Percentiles rank a stretch among this genome's conserved stretches.
Conservation (phyloP, 2,797 vertebrate species). For the Gallinago nigripennis region DNA sequence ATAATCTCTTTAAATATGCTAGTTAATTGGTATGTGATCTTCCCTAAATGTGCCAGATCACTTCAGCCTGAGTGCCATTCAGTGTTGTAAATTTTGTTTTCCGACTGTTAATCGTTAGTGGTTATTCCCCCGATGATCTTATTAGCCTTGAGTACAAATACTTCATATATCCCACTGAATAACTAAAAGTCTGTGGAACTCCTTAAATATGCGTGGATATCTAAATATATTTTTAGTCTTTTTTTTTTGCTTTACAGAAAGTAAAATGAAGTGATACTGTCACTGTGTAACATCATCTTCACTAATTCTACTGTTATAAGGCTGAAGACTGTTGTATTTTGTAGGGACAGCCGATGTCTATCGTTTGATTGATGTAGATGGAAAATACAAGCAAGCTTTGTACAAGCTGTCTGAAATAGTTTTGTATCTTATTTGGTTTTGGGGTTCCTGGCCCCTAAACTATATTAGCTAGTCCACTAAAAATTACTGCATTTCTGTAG, state of each 20-base stretch:
- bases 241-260: not conserved
- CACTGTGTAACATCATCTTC: not conserved
- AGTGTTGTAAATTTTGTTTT: slow-evolving; percentile 2
- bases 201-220: not conserved
- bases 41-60: not conserved
- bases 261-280: not conserved
- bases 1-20: slow-evolving; percentile 1
- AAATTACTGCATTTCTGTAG: not conserved
- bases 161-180: not conserved
- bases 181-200: not conserved
- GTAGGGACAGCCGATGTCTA: not conserved
- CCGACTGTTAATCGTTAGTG: slow-evolving; percentile 16
- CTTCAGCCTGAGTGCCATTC: not conserved
- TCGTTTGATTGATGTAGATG: rapidly evolving
- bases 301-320: not conserved
- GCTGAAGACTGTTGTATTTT: not conserved
- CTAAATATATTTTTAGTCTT: not conserved
- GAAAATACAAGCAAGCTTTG: not conserved
- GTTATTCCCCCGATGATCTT: slow-evolving; percentile 30
- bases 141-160: slow-evolving; percentile 16
- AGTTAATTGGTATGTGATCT: slow-evolving; percentile 24
- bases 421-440: not conserved
- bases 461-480: not conserved
- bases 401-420: not conserved
- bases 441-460: rapidly evolving